Conservation (phyloP, 2,797 vertebrate genomes). For the Lutjanus campechanus region DNA sequence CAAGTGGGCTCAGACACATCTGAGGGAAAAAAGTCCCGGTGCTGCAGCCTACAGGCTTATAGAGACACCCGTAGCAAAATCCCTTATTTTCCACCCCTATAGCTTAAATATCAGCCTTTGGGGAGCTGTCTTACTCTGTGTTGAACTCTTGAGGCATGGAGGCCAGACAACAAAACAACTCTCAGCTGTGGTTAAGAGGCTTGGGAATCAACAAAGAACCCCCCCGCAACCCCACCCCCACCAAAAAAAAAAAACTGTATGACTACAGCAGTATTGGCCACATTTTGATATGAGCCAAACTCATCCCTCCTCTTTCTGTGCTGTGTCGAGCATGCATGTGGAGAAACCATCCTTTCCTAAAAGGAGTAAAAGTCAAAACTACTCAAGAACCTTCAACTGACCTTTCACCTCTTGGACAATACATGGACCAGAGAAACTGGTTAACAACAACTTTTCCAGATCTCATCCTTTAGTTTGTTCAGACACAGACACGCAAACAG, state of each 20-base stretch:
- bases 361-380: conserved; percentile 16
- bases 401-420: conserved; percentile 2
- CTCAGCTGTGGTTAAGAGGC: conserved; percentile 67
- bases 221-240: neutral
- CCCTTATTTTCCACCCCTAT: conserved; percentile 64
- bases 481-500: neutral
- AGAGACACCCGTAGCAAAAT: conserved; percentile 61
- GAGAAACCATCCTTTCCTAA: neutral
- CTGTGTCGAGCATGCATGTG: conserved; percentile 12
- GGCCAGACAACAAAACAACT: conserved; percentile 72
- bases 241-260: neutral
- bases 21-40: conserved; percentile 44
- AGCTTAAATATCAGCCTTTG: conserved; percentile 71
- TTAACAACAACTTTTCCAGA: neutral
- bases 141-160: conserved; percentile 61
- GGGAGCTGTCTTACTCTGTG: conserved; percentile 64
- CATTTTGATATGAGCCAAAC: conserved; percentile 16
- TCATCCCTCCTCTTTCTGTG: conserved; percentile 8
- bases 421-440: neutral
- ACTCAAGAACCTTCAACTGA: conserved; percentile 26
- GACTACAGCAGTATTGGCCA: conserved; percentile 1
- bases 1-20: conserved; percentile 59
- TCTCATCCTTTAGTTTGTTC: neutral
- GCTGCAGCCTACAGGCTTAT: conserved; percentile 66
- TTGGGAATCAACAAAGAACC: conserved; percentile 60